phyloP scores from a whole-genome alignment of 1,140 invertebrate genomes.

The Oryctes rhinoceros region DNA sequence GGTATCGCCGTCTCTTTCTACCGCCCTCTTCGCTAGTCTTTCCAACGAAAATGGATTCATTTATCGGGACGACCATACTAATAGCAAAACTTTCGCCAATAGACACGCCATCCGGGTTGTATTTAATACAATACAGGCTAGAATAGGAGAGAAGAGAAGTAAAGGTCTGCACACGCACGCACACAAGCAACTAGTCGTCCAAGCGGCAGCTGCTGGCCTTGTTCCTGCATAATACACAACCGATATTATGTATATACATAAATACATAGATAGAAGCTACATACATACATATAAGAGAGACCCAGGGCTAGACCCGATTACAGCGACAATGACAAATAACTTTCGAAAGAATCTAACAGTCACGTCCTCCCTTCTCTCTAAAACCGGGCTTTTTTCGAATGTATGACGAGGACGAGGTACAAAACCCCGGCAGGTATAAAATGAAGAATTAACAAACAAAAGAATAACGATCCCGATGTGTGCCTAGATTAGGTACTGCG shows the following conservation, averaged over 20 bases:
- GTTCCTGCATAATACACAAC: not conserved
- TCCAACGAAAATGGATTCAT: too few species aligned
- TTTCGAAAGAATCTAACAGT: conserved; percentile 3
- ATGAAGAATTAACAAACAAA: conserved; percentile 24
- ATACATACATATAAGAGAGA: too few species aligned
- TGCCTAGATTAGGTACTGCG: not conserved
- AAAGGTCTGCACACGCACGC: too few species aligned
- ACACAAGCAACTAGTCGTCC: too few species aligned
- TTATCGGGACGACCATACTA: too few species aligned
- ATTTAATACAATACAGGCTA: too few species aligned
- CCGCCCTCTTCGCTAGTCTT: too few species aligned
- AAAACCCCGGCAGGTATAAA: not conserved
- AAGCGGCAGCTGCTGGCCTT: too few species aligned
- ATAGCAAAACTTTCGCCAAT: too few species aligned
- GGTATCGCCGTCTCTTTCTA: too few species aligned
- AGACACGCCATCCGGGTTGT: too few species aligned
- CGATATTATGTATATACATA: not conserved
- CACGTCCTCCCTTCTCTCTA: not conserved
- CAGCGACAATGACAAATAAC: conserved; percentile 9
- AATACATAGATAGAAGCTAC: not conserved
- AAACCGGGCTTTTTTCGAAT: not conserved
- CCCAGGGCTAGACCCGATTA: not conserved
- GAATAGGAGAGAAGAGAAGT: too few species aligned
- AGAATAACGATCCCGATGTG: not conserved
- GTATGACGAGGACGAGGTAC: not conserved